These are phyloP conservation scores for Pionites leucogaster DNA, from an alignment of 2,113 vertebrate genomes.

Conservation along the genomic window DNA sequence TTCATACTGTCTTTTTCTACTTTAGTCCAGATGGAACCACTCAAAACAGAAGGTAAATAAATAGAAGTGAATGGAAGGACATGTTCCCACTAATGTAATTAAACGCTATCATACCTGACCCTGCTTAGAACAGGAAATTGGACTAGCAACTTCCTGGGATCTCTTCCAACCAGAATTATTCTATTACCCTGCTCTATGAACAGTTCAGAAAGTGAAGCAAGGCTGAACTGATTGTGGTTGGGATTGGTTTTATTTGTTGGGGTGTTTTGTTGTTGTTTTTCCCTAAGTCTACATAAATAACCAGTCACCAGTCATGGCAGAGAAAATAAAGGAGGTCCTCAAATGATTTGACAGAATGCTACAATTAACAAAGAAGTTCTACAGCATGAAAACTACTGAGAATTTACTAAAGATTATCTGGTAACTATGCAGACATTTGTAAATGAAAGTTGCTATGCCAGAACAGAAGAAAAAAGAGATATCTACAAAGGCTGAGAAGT, in stretches of 20 bases:
- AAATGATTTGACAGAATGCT: neutral
- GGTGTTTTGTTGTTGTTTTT: neutral
- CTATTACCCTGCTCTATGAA: neutral
- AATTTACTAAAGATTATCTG: neutral
- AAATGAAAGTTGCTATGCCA: neutral
- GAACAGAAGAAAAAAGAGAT: neutral
- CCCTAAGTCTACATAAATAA: neutral
- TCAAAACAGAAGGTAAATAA: neutral
- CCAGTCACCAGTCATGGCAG: neutral
- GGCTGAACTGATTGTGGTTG: neutral
- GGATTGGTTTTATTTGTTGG: neutral
- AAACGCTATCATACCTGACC: neutral
- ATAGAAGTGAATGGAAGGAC: neutral
- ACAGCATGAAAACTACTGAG: neutral
- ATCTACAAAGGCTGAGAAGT: neutral
- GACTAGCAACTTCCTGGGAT: neutral
- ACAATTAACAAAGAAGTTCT: neutral
- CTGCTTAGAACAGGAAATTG: neutral
- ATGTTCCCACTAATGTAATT: neutral
- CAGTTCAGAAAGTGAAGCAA: neutral
- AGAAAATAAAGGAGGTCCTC: neutral
- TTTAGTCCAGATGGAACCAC: neutral
- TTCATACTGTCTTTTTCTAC: neutral
- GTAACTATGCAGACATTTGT: neutral
- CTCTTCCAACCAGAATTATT: neutral